Base-by-base conservation (phyloP, 37 sponge, comb jelly and placozoan species). In the Theonella swinhoei region DNA sequence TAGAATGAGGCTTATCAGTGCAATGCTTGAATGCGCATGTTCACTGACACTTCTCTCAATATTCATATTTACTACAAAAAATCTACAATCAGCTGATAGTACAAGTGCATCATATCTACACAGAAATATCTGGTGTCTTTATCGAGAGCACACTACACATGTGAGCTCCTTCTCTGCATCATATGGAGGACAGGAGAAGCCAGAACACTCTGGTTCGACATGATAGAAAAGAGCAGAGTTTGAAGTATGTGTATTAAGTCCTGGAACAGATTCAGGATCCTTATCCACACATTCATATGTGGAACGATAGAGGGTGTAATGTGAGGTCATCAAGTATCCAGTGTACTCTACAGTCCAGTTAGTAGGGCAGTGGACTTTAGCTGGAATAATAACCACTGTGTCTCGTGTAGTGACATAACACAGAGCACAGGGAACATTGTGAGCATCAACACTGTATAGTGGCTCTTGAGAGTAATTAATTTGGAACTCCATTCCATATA, bases 381-480 rank as follows among this genome's bases (percentile, higher is more conserved):
- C 89, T 42, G 89, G 89, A 36, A 88, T 77, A 78, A 82, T 82
- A 8, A 77, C 3, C 14, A 54, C 60, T 40, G 73, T 77, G 29
- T 29, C 65, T 26, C 83, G 47, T 22, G 58, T 77, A 17, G 74
- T 29, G 37, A 63, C 83, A 77, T 69, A 77, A 42, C 89, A 88
- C 60, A 88, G 78, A 67, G 79, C 83, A 88, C 89, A 88, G 17
- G 87, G 87, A 7, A 88, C 75, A 67, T 82, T 77, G 42, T 76
- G 43, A 2, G 78, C 8, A 31, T 42, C 0, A 70, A 72, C 36
- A 64, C 19, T 60, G 7, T 22, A 20, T 38, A 72, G 32, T 60
- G 83, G 83, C n/a, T n/a, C n/a, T 65, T 26, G 29, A 34, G 61
- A 29, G 3, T 34, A 68, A 3, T 0, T 26, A 60, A 39, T 29